Evolutionary conservation across 2,888 invertebrate species (phyloP).

Genomic region (Taphrorychus bicolor): DNA sequence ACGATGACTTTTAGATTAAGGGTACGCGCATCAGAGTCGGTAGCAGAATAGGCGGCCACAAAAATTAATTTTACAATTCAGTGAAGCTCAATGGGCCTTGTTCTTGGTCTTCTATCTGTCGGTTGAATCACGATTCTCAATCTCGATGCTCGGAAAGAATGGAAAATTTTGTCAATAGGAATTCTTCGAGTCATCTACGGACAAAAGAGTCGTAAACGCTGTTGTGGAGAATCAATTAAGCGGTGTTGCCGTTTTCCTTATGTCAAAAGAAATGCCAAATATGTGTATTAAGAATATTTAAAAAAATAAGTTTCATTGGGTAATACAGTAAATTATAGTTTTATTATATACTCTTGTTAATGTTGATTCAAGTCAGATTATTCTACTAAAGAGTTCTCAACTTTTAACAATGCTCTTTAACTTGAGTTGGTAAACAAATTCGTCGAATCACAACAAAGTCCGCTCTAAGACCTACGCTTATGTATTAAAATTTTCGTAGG

Average conservation of each 20-base stretch:
- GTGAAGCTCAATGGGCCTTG: conserved; percentile 14
- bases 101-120: conserved; percentile 2
- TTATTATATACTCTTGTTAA: too few species aligned
- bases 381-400: too few species aligned
- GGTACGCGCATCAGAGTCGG: background rate
- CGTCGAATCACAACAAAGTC: background rate
- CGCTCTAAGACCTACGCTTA: background rate
- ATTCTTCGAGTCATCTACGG: conserved; percentile 6
- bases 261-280: background rate
- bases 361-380: too few species aligned
- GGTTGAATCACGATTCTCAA: background rate
- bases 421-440: too few species aligned
- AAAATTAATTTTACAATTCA: conserved; percentile 27
- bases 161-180: background rate
- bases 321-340: too few species aligned
- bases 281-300: background rate
- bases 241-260: background rate
- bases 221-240: background rate
- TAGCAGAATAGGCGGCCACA: background rate
- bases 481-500: background rate
- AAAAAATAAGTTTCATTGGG: background rate
- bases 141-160: background rate
- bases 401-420: too few species aligned
- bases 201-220: background rate
- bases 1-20: background rate